Percentiles rank a stretch among this genome's conserved stretches.
phyloP scores from a whole-genome alignment of 2,113 vertebrate genomes.

The Pycnonotus jocosus region DNA sequence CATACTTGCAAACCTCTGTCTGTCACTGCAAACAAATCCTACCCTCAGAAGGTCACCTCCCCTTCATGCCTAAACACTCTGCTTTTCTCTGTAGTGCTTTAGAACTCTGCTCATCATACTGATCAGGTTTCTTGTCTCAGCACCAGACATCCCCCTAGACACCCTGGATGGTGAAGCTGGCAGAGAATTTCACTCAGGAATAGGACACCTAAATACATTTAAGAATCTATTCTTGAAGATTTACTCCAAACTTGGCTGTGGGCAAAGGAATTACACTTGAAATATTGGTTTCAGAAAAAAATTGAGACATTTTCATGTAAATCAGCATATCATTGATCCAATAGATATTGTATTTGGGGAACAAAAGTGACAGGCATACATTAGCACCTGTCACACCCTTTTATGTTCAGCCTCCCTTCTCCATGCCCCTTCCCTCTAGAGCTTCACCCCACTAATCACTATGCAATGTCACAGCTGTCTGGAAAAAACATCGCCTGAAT shows the following conservation, averaged over 20 bases:
- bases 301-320: slow-evolving; percentile 45
- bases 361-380: slow-evolving; percentile 10
- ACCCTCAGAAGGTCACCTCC: not conserved
- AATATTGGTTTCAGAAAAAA: slow-evolving; percentile 20
- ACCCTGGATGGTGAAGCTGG: not conserved
- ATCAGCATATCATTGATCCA: slow-evolving; percentile 44
- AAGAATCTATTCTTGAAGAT: not conserved
- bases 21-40: not conserved
- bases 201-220: not conserved
- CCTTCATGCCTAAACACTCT: not conserved
- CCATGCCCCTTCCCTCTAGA: not conserved
- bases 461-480: slow-evolving; percentile 32
- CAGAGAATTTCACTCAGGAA: not conserved
- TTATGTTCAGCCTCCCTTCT: not conserved
- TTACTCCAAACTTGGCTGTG: not conserved
- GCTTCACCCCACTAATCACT: slow-evolving; percentile 22
- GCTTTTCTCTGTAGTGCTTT: not conserved
- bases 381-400: slow-evolving; percentile 6
- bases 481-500: slow-evolving; percentile 19
- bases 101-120: not conserved
- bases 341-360: not conserved
- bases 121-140: not conserved
- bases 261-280: not conserved
- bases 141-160: not conserved
- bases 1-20: not conserved